These are phyloP conservation scores for Seriola aureovittata DNA, from an alignment of 2,113 vertebrate genomes.

Conservation along the genomic window DNA sequence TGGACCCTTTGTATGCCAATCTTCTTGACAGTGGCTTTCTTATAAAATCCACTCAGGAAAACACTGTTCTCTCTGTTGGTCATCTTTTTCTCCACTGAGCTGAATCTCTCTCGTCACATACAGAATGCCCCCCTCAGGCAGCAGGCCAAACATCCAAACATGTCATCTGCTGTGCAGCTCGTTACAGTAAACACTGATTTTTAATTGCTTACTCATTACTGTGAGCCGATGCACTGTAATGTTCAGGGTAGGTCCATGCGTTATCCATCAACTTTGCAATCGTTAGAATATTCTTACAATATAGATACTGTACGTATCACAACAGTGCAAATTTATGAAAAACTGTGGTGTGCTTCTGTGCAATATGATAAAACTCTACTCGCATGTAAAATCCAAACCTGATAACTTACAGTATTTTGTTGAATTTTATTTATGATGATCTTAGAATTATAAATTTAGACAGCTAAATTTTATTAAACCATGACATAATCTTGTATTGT, in stretches of 20 bases:
- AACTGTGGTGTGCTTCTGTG: neutral
- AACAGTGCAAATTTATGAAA: neutral
- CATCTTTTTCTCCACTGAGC: neutral
- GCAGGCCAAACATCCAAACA: neutral
- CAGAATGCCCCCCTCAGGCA: neutral
- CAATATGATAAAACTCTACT: neutral
- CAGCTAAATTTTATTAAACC: neutral
- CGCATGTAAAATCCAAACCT: neutral
- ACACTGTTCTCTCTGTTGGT: neutral
- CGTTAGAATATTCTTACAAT: neutral
- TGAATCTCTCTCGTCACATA: neutral
- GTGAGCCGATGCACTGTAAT: neutral
- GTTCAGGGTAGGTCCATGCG: neutral
- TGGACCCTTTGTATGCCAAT: constrained; percentile 35
- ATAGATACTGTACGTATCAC: neutral
- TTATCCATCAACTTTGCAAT: neutral
- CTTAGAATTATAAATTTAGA: neutral
- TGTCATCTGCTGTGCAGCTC: neutral
- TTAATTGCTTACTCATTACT: neutral
- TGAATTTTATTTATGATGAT: neutral
- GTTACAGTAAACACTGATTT: neutral
- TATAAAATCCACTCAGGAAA: constrained; percentile 2
- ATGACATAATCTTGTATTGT: neutral
- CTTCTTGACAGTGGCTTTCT: constrained; percentile 23
- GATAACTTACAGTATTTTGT: neutral